Percentiles rank a stretch among this genome's conserved stretches.
Conservation (phyloP, 2,888 invertebrate species). For the Erebia epiphron region DNA sequence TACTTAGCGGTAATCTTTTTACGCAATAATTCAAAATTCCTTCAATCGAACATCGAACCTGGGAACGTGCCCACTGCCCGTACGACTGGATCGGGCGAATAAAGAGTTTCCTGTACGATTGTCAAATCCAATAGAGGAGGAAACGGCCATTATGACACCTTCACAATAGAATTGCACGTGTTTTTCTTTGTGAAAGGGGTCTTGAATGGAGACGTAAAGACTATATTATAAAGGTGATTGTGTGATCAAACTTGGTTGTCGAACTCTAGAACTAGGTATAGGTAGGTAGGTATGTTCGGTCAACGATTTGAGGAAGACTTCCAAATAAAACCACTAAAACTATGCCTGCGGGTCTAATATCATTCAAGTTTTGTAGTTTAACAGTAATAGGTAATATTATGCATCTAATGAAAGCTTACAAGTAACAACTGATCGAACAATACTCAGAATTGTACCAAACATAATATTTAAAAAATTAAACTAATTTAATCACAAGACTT, state of each 20-base stretch:
- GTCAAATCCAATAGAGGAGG: constrained; percentile 61
- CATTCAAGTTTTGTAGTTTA: too few relatives aligned
- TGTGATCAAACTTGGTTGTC: not conserved
- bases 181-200: constrained; percentile 61
- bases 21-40: constrained; percentile 8
- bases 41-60: constrained; percentile 7
- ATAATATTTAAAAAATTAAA: too few relatives aligned
- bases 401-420: too few relatives aligned
- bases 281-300: not conserved
- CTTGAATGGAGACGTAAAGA: constrained; percentile 35
- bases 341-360: too few relatives aligned
- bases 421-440: too few relatives aligned
- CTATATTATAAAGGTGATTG: not conserved
- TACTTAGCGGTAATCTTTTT: constrained; percentile 5
- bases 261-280: not conserved
- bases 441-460: too few relatives aligned
- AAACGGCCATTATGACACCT: constrained; percentile 60
- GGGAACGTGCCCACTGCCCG: constrained; percentile 62
- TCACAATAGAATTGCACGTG: constrained; percentile 63
- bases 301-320: not conserved
- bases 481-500: too few relatives aligned
- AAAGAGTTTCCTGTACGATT: constrained; percentile 77
- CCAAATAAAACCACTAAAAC: too few relatives aligned
- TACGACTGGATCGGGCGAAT: constrained; percentile 64
- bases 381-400: too few relatives aligned